Evolutionary conservation across 2,113 vertebrate genomes (phyloP).

Genomic region (Centropus bengalensis): DNA sequence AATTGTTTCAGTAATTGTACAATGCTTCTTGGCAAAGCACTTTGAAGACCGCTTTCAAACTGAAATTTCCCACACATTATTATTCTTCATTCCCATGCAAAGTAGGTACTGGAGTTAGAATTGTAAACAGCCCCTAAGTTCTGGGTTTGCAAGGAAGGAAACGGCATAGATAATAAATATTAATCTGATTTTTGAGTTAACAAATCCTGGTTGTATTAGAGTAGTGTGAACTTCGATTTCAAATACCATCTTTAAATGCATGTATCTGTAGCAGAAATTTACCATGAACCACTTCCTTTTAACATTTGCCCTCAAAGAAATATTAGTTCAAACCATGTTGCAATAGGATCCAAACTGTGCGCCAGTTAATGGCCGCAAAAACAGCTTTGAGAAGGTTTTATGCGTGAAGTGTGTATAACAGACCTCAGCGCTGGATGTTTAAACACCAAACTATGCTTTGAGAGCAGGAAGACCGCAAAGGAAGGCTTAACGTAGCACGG

Average conservation of each 20-base stretch:
- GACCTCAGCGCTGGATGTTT: background rate
- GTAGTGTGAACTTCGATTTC: background rate
- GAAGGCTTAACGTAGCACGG: background rate
- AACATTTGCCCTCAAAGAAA: background rate
- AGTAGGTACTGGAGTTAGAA: background rate
- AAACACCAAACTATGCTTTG: constrained; percentile 8
- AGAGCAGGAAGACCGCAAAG: background rate
- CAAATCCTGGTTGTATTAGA: background rate
- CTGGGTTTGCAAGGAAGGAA: background rate
- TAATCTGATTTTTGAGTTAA: background rate
- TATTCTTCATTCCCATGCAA: background rate
- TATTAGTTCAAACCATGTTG: background rate
- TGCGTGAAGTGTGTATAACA: background rate
- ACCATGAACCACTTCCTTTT: background rate
- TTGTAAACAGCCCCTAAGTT: background rate
- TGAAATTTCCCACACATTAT: background rate
- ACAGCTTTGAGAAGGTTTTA: background rate
- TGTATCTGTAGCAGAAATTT: background rate
- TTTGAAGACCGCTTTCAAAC: constrained; percentile 36
- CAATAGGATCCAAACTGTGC: background rate
- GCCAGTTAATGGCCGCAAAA: background rate
- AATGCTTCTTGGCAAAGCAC: background rate
- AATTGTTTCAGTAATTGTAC: background rate
- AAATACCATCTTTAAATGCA: background rate
- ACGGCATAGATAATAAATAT: background rate